Percentiles rank a stretch among this genome's conserved stretches.
These are phyloP conservation scores for Mercenaria mercenaria DNA, from an alignment of 1,140 invertebrate genomes.

Conservation along the genomic window DNA sequence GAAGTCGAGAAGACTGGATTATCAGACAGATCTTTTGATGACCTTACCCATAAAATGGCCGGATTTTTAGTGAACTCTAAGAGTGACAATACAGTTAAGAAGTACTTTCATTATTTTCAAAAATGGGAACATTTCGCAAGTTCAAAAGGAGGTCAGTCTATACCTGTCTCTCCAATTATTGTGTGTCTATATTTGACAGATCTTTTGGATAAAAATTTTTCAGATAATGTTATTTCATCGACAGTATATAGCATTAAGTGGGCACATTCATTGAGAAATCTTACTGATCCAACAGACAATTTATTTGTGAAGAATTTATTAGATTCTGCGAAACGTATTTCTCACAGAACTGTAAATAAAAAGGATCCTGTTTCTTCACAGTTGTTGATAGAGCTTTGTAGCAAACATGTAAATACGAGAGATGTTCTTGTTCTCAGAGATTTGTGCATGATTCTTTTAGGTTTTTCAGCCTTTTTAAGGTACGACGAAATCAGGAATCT, in stretches of 20 bases:
- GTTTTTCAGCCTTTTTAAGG: slow-evolving; percentile 53
- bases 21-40: background rate
- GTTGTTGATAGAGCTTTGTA: slow-evolving; percentile 9
- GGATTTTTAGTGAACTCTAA: background rate
- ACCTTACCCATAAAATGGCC: slow-evolving; percentile 8
- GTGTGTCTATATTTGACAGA: slow-evolving; percentile 42
- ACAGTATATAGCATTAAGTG: slow-evolving; percentile 33
- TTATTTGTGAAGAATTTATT: slow-evolving; percentile 38
- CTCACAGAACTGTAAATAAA: background rate
- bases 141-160: background rate
- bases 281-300: slow-evolving; percentile 16
- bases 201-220: slow-evolving; percentile 1
- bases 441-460: slow-evolving; percentile 52
- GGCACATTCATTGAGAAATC: slow-evolving; percentile 10
- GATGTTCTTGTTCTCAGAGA: slow-evolving; percentile 42
- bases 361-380: slow-evolving; percentile 41
- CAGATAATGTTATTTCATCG: background rate
- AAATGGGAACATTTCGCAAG: slow-evolving; percentile 23
- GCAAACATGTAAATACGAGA: background rate
- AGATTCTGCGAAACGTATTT: background rate
- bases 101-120: slow-evolving; percentile 39
- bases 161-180: slow-evolving; percentile 31
- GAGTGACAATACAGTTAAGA: slow-evolving; percentile 36
- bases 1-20: background rate
- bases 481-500: slow-evolving; percentile 66